Evolutionary conservation across 2,113 vertebrate genomes (phyloP).

Genomic region (Globicephala melas): DNA sequence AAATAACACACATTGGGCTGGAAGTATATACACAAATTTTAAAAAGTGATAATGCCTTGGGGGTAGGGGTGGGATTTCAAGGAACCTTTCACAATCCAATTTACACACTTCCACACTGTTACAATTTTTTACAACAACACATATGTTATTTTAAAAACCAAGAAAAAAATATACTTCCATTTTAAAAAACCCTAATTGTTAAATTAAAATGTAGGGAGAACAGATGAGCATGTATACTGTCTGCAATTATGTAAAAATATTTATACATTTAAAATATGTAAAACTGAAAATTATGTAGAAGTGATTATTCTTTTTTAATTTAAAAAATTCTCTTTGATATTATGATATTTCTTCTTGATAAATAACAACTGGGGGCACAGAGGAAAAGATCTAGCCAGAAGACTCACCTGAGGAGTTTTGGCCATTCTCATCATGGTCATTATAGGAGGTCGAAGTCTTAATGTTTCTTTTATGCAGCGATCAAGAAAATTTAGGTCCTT

Average conservation of each 20-base stretch:
- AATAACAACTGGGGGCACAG: neutral
- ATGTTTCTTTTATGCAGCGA: constrained; percentile 95
- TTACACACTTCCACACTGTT: neutral
- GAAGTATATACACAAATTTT: neutral
- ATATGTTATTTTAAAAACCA: neutral
- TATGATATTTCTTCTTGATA: neutral
- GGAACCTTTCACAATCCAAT: neutral
- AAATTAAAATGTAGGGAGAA: neutral
- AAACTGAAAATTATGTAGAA: neutral
- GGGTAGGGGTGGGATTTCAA: neutral
- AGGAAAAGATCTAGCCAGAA: neutral
- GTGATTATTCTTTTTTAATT: neutral
- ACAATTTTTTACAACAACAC: neutral
- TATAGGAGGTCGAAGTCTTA: constrained; percentile 95
- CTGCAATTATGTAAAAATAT: constrained; percentile 17
- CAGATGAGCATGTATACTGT: neutral
- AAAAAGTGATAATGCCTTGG: neutral
- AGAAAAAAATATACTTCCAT: neutral
- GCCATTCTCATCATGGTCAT: constrained; percentile 99
- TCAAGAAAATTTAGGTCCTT: constrained; percentile 94
- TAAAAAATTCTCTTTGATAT: neutral
- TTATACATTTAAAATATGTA: neutral
- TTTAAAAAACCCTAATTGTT: neutral
- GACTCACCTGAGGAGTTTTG: constrained; percentile 89
- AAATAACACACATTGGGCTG: neutral